Evolutionary conservation across 1,140 invertebrate genomes (phyloP).

Genomic region (Aculops lycopersici): DNA sequence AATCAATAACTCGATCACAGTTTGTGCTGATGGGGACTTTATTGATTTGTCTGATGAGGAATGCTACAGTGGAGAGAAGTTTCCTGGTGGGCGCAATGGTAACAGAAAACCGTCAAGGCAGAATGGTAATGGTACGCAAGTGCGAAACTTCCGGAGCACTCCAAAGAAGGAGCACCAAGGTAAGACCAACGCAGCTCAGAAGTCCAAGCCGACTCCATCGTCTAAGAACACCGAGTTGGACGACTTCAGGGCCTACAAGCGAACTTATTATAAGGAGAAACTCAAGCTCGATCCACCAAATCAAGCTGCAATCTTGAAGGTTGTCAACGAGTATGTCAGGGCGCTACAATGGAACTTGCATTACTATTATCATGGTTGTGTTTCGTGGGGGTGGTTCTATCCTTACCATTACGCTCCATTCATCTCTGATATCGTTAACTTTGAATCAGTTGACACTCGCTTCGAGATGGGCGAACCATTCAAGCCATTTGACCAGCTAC

Average conservation of each 20-base stretch:
- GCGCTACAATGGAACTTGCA: slow-evolving; percentile 83
- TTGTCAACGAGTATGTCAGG: slow-evolving; percentile 53
- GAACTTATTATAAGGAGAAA: slow-evolving; percentile 67
- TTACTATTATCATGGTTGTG: slow-evolving; percentile 84
- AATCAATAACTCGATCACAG: neutral
- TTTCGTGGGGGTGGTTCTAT: slow-evolving; percentile 91
- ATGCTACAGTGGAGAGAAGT: neutral
- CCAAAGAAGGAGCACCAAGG: neutral
- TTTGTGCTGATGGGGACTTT: neutral
- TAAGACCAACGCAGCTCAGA: neutral
- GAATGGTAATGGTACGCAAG: neutral
- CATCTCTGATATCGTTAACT: slow-evolving; percentile 61
- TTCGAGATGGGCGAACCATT: slow-evolving; percentile 64
- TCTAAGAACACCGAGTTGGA: slow-evolving; percentile 1
- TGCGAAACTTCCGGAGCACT: neutral
- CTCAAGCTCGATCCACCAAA: slow-evolving; percentile 34
- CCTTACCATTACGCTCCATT: slow-evolving; percentile 84
- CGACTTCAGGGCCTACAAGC: slow-evolving; percentile 56
- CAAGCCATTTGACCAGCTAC: slow-evolving; percentile 65
- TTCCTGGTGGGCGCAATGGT: neutral
- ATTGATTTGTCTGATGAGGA: neutral
- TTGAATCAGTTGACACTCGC: slow-evolving; percentile 22
- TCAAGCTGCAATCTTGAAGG: slow-evolving; percentile 37
- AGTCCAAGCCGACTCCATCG: neutral
- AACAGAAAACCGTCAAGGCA: neutral